Evolutionary conservation across 2,113 vertebrate genomes (phyloP), one percentile per base, ranked within the genome.

Genomic region (Perca flavescens): DNA sequence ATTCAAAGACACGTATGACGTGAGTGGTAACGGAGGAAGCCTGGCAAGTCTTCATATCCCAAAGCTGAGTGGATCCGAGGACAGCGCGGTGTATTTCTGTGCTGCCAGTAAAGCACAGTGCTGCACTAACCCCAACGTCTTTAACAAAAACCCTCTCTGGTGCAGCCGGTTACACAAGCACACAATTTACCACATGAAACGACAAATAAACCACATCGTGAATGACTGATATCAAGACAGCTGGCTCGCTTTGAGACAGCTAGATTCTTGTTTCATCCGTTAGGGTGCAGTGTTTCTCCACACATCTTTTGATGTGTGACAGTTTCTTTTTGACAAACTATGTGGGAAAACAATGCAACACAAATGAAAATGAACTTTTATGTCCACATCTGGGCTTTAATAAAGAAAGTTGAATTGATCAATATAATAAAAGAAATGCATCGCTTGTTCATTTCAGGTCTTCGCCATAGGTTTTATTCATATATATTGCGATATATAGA

Each of bases 1-100:
- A n/a, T 87, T 82, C n/a, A 64, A 70, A 50, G 28, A 1, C 6
- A 13, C 1, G 12, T 77, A 82, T 16, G 25, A 74, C 0, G 71
- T 86, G 47, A 86, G 31, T 0, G 86, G 89, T 16, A 1, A 19
- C 21, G 83, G 82, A 0, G 4, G 9, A 16, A 89, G 53, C 28
- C 56, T 28, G 52, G 58, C 88, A 13, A 1, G 5, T 3, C 72
- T 89, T 67, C 56, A 61, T 6, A 68, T 86, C 22, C 22, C 15
- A 14, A 56, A 52, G 22, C 8, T 74, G 49, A 74, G 25, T 9
- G 10, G 16, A 46, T 43, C 64, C 0, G 60, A 84, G 50, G 62
- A 78, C 61, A 43, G 46, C 1, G 63, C 40, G 1, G 69, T 81
- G 63, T 88, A 74, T 67, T 88, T 88, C 74, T 88, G 86, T 65